Evolutionary conservation across 2,888 invertebrate species (phyloP), one percentile per base, ranked within the genome.

Genomic region (Hirtodrosophila alboralis): DNA sequence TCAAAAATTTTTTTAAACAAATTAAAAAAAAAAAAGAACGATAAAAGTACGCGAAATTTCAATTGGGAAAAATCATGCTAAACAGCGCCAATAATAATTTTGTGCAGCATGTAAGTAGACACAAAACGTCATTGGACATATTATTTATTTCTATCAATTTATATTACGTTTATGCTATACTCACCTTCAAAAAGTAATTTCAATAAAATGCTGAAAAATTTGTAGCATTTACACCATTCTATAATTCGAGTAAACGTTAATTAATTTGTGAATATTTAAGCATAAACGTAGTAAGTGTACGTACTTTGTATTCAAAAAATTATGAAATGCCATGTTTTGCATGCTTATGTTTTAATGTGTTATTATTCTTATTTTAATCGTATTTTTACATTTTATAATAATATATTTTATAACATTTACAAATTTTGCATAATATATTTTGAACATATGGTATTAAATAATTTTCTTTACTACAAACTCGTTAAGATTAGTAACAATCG

Each of bases 41-140:
- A 58, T 37, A 8, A 38, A 40, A 58, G 51, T 51, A 59, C 81
- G 69, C 38, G 62, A 48, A 68, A 76, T 54, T 72, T 16, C 56
- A 85, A 76, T 76, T 74, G 59, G 59, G 68, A 79, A 75, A 70
- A 85, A 73, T 85, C 61, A 80, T 81, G 80, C 74, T 85, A 67
- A 79, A 74, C 77, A 76, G 77, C 80, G 86, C 62, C 66, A 85
- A 79, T 79, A 68, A 71, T 76, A 81, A 74, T 81, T 74, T 65
- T 76, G 84, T 76, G 64, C 86, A 80, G 86, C 80, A 81, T 85
- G 80, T 81, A 81, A 81, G 80, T 81, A 85, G 86, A 84, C 54
- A 57, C 57, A 58, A 59, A 57, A 44, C 49, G 53, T 65, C 59
- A 48, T 57, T 59, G 9, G 58, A 66, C 48, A 36, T 49, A 30